Conservation (phyloP, 2,113 vertebrate species). For the Ginglymostoma cirratum region DNA sequence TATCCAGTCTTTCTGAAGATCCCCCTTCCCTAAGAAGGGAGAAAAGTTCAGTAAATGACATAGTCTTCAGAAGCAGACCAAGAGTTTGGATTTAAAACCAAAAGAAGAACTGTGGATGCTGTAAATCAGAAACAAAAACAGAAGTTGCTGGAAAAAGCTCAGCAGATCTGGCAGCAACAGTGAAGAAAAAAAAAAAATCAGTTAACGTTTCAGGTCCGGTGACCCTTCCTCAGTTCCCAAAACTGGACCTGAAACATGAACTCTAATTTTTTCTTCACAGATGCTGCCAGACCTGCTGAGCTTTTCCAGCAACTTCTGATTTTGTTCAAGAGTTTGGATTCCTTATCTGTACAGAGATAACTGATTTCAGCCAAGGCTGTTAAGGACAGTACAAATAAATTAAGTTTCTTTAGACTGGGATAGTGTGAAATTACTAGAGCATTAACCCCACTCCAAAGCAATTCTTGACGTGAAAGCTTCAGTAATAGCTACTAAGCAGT, state of each 20-base stretch:
- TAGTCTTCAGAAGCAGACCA: neutral
- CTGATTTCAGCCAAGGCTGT: neutral
- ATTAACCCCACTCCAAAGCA: neutral
- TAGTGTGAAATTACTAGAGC: neutral
- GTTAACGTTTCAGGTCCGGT: no score
- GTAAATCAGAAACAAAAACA: no score
- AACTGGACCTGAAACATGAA: no score
- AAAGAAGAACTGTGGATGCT: no score
- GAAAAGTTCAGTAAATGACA: neutral
- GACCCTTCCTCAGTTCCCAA: no score
- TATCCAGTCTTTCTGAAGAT: neutral
- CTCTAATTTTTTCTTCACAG: no score
- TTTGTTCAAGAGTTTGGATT: neutral
- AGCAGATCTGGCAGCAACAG: no score
- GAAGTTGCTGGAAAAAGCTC: no score
- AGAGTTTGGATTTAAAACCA: neutral
- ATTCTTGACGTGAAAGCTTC: neutral
- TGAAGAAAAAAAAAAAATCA: no score
- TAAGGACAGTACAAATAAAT: neutral
- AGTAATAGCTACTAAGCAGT: neutral
- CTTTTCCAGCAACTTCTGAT: no score
- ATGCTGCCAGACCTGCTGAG: no score
- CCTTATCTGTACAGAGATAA: neutral
- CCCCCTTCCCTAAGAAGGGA: neutral
- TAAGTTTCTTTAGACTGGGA: neutral